Conservation (phyloP, 2,888 invertebrate genomes). For the Drosophila leonis region DNA sequence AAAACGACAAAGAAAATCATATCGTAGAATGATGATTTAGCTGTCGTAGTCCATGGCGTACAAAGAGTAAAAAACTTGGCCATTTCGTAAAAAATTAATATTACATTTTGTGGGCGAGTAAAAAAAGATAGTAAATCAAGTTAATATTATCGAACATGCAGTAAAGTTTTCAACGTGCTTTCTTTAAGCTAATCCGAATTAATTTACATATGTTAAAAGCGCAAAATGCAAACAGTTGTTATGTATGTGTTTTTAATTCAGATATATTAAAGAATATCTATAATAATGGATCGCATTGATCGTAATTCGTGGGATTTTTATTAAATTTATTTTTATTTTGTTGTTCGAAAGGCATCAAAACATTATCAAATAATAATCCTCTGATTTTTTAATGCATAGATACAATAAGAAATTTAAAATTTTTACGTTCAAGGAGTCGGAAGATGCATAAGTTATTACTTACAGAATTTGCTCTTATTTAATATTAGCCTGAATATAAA, state of each 20-base stretch:
- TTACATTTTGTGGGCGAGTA: conserved; percentile 25
- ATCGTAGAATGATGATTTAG: neutral
- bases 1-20: conserved; percentile 36
- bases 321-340: conserved; percentile 22
- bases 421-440: conserved; percentile 24
- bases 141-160: conserved; percentile 39
- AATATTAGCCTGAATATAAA: conserved; percentile 75
- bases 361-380: conserved; percentile 56
- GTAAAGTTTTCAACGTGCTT: conserved; percentile 7
- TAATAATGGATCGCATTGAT: conserved; percentile 26
- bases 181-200: conserved; percentile 54
- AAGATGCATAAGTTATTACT: conserved; percentile 19
- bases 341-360: conserved; percentile 37
- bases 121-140: conserved; percentile 50
- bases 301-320: conserved; percentile 47
- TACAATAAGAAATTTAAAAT: conserved; percentile 45
- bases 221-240: conserved; percentile 39
- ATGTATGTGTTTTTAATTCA: conserved; percentile 14
- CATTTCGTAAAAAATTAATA: conserved; percentile 30
- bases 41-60: conserved; percentile 36
- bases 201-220: conserved; percentile 45
- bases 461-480: conserved; percentile 23
- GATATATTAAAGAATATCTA: conserved; percentile 35
- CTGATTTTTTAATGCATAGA: conserved; percentile 43
- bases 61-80: conserved; percentile 62